Evolutionary conservation across 2,888 invertebrate species (phyloP).

Genomic region (Chymomyza amoena): DNA sequence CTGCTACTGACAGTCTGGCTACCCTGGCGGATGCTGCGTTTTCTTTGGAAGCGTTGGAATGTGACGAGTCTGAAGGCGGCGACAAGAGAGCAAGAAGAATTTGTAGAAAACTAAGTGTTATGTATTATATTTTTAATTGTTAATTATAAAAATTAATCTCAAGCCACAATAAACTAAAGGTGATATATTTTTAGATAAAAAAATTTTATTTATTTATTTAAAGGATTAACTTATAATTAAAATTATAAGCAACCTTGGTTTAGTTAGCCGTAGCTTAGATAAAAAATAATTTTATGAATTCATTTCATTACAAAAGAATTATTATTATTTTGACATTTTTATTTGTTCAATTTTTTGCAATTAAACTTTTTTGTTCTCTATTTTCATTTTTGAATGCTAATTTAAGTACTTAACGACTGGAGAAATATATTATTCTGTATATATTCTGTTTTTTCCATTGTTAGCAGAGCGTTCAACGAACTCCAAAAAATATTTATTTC

Average conservation of each 20-base stretch:
- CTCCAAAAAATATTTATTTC: too few relatives aligned
- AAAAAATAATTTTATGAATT: background rate
- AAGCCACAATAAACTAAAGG: background rate
- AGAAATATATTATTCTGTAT: too few relatives aligned
- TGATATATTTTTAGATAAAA: background rate
- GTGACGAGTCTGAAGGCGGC: constrained; percentile 15
- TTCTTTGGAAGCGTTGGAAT: constrained; percentile 45
- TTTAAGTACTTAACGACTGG: too few relatives aligned
- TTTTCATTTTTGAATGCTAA: too few relatives aligned
- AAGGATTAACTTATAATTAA: background rate
- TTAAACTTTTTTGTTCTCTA: too few relatives aligned
- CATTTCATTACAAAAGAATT: background rate
- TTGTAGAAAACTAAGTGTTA: constrained; percentile 25
- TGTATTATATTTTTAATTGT: constrained; percentile 1
- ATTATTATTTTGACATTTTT: too few relatives aligned
- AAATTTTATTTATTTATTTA: background rate
- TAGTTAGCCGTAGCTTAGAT: too few relatives aligned
- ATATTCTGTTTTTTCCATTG: too few relatives aligned
- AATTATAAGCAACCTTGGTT: too few relatives aligned
- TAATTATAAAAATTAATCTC: background rate
- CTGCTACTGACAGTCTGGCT: constrained; percentile 55
- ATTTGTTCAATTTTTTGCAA: too few relatives aligned
- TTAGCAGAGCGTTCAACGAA: too few relatives aligned
- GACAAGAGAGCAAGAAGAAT: constrained; percentile 43
- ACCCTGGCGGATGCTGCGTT: constrained; percentile 57